Evolutionary conservation across 2,888 invertebrate species (phyloP), one percentile per base, ranked within the genome.

Genomic region (Zygaena filipendulae): DNA sequence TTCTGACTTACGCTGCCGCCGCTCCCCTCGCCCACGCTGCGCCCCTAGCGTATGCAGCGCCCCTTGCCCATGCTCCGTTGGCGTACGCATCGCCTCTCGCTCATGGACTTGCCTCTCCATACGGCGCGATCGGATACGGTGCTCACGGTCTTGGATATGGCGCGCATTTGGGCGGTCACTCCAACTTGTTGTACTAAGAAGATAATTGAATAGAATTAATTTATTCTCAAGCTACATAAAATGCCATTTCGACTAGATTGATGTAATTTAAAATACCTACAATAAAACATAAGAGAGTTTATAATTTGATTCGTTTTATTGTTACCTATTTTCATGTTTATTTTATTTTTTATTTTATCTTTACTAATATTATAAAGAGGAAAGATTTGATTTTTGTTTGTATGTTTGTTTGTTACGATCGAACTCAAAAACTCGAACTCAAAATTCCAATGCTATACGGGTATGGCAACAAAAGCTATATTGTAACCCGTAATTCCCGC

Each of bases 51-150:
- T 25, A 34, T 18, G 40, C 30, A 8, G 40, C 46, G 11, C 42
- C 46, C 4, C 30, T 49, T 9, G 43, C 47, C 9, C 49, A 47
- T 33, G 47, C 45, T 20, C 53, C 54, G 18, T 42, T 57, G 13
- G 46, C 46, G 11, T 49, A 37, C 31, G 41, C 36, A 8, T 36
- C 36, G 12, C 36, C 35, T 11, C 16, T 32, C 11, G 30, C 36
- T 4, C 36, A 38, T 21, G 35, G 38, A 24, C 11, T 36, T 25
- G 36, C 32, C 23, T 16, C 16, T 4, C 16, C 16, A 4, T 16
- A 16, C 16, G 16, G 16, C 7, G 16, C 16, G 4, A n/a, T n/a
- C n/a, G 16, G 16, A 6, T 45, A 52, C 32, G 45, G 42, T 3
- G 45, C 46, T 11, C 42, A 50, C 29, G 45, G 44, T 29, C 40